Evolutionary conservation across 2,113 vertebrate species (phyloP), one percentile per base, ranked within the genome.

Genomic region (Malurus alboscapulatus): DNA sequence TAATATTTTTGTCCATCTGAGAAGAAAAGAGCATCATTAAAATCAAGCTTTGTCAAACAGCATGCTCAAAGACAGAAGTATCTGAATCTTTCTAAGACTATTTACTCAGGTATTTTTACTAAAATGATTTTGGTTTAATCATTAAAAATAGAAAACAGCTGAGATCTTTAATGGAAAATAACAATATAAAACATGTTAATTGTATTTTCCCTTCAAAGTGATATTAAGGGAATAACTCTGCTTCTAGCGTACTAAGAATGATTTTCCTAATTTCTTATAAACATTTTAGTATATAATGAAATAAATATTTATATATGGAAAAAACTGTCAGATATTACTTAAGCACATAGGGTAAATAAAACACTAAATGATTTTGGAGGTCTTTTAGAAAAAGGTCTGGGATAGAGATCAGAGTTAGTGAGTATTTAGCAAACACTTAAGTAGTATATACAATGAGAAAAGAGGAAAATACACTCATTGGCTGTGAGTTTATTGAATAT

Each of bases 361-460:
- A 94, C 44, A 50, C 14, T 58, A 50, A 84, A 79, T 47, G 1
- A 71, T 76, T 94, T 71, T 13, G 25, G 30, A 18, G 21, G 2
- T 22, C 6, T 81, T 75, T 79, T 74, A 92, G 26, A 76, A 87
- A 67, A 68, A 78, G 12, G 0, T 75, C 55, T 92, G 68, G 59
- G 61, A 67, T 42, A 66, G 48, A 95, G 32, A 79, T 80, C 63
- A 88, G 61, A 88, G 44, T 62, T 61, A 76, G 55, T 78, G 14
- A 85, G 40, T 58, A 76, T 92, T 96, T 95, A 96, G 50, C 13
- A 87, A 84, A 95, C 55, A 19, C 26, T 77, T 58, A 50, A 58
- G 14, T 45, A 75, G 29, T 84, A 67, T 81, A 92, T 79, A 90
- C 54, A 95, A 80, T 85, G 75, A 92, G 66, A 50, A 90, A 88